These are phyloP conservation scores for Dione juno DNA, from an alignment of 2,888 invertebrate genomes.

Conservation along the genomic window DNA sequence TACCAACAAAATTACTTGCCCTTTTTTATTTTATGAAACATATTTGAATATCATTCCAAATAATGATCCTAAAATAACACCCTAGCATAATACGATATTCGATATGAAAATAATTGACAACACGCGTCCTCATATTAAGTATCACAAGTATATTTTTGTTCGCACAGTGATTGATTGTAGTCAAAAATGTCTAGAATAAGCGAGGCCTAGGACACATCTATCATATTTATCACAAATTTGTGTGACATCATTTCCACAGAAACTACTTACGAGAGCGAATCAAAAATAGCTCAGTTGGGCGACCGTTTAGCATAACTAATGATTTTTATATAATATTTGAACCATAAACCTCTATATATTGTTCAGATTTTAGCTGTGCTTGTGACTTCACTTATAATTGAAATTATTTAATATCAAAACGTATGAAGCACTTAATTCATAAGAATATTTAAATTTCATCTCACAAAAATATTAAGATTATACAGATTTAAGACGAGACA, in stretches of 20 bases:
- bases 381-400: too few relatives aligned
- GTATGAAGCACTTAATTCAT: neutral
- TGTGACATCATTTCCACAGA: neutral
- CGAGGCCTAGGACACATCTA: neutral
- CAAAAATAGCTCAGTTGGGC: neutral
- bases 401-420: too few relatives aligned
- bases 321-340: too few relatives aligned
- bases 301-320: neutral
- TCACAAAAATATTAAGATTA: too few relatives aligned
- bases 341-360: too few relatives aligned
- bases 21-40: neutral
- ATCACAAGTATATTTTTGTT: neutral
- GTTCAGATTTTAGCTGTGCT: too few relatives aligned
- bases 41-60: neutral
- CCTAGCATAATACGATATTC: neutral
- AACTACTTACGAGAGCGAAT: neutral
- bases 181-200: slow-evolving; percentile 1
- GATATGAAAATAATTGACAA: neutral
- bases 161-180: slow-evolving; percentile 12
- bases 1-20: too few relatives aligned
- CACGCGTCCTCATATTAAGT: neutral
- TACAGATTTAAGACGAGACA: too few relatives aligned
- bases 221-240: slow-evolving; percentile 13
- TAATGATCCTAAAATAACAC: neutral
- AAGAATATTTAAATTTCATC: too few relatives aligned